A percentile compares a stretch with the other conserved stretches of the same genome.
phyloP scores from a whole-genome alignment of 1,140 invertebrate genomes.

The Sinonovacula constricta region DNA sequence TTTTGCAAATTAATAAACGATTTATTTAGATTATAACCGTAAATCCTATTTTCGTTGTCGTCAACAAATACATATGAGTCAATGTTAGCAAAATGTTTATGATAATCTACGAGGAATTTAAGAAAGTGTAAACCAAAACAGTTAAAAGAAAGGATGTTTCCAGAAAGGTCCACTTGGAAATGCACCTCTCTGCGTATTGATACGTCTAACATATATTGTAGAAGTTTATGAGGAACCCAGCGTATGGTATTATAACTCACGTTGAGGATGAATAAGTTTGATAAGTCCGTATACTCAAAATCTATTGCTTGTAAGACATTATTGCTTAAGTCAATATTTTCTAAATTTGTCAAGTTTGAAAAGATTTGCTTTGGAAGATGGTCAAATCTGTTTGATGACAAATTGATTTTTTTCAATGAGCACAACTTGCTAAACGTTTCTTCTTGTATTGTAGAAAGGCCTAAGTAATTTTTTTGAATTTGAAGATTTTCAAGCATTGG shows the following conservation, averaged over 20 bases:
- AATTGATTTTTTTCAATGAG: slow-evolving; percentile 14
- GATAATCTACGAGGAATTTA: neutral
- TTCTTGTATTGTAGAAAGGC: neutral
- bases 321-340: no score
- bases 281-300: no score
- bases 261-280: no score
- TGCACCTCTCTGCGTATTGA: no score
- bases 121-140: slow-evolving; percentile 5
- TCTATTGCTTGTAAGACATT: no score
- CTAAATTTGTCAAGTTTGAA: neutral
- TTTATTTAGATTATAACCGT: neutral
- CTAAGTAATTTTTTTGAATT: slow-evolving; percentile 22
- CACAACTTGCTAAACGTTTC: neutral
- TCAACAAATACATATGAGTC: neutral
- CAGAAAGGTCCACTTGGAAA: slow-evolving; percentile 20
- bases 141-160: neutral
- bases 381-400: slow-evolving; percentile 15
- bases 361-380: neutral
- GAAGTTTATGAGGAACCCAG: no score
- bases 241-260: no score
- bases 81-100: neutral
- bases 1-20: neutral
- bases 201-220: no score
- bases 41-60: neutral
- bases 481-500: slow-evolving; percentile 14